These are phyloP conservation scores for Eonycteris spelaea DNA, from an alignment of 2,113 vertebrate species.

Conservation along the genomic window DNA sequence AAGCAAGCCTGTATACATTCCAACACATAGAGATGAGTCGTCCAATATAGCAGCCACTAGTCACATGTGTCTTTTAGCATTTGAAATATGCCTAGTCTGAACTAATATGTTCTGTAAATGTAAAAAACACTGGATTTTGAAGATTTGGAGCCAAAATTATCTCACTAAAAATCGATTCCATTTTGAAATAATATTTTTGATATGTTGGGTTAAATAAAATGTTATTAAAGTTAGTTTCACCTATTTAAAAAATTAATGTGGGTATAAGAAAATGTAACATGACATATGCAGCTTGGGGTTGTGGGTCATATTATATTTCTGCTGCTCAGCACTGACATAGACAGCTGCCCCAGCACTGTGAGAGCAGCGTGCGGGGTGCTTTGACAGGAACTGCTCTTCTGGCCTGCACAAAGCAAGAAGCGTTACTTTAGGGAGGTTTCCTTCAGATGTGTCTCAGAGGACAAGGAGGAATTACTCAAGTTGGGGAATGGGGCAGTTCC, in stretches of 20 bases:
- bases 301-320: neutral
- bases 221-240: neutral
- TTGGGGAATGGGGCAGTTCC: neutral
- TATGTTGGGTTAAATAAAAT: neutral
- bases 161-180: neutral
- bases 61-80: neutral
- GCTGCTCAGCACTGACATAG: neutral
- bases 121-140: neutral
- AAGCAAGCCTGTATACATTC: neutral
- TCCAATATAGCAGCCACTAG: neutral
- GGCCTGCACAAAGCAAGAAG: neutral
- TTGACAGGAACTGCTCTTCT: neutral
- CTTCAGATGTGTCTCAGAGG: neutral
- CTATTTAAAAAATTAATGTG: neutral
- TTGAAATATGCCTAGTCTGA: neutral
- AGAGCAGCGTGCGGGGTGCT: neutral
- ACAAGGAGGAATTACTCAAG: neutral
- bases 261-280: neutral
- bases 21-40: neutral
- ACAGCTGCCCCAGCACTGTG: neutral
- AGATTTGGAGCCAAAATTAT: neutral
- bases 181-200: neutral
- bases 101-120: neutral
- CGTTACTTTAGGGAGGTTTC: neutral
- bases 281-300: neutral